These are phyloP conservation scores for Congeria kusceri DNA, from an alignment of 2,888 invertebrate species.

Conservation along the genomic window DNA sequence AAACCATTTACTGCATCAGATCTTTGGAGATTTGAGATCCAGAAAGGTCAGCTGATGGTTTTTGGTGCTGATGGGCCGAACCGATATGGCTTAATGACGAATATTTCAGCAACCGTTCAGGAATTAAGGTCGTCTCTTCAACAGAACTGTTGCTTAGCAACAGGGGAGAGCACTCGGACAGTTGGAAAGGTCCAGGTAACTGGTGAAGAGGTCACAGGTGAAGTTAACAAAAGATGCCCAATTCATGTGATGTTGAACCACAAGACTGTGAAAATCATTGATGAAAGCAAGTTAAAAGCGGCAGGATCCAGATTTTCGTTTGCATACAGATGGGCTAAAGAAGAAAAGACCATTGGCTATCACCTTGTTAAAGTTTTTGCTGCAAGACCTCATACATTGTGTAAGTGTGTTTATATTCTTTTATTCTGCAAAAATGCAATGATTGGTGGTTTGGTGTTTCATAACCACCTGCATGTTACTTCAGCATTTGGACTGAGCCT, in stretches of 20 bases:
- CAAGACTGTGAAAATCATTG: conserved; percentile 44
- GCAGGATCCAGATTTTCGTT: conserved; percentile 61
- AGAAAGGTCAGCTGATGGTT: conserved; percentile 48
- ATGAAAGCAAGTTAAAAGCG: conserved; percentile 45
- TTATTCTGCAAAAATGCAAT: too few species aligned
- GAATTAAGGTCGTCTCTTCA: conserved; percentile 24
- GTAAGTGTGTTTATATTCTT: too few species aligned
- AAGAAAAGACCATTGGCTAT: conserved; percentile 64
- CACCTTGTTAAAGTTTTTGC: conserved; percentile 69
- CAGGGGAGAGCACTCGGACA: conserved; percentile 61
- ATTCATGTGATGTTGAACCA: conserved; percentile 67
- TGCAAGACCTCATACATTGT: conserved; percentile 58
- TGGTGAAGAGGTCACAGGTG: conserved; percentile 60
- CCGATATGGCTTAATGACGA: conserved; percentile 71
- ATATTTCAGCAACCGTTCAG: conserved; percentile 35
- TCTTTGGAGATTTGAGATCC: conserved; percentile 70
- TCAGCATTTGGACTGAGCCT: too few species aligned
- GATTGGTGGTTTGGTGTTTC: too few species aligned
- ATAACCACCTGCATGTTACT: too few species aligned
- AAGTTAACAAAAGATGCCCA: conserved; percentile 56
- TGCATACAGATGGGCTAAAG: conserved; percentile 61
- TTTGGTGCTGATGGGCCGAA: conserved; percentile 75
- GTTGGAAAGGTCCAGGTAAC: conserved; percentile 57
- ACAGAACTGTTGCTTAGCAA: conserved; percentile 62
- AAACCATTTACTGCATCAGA: conserved; percentile 57